Percentiles rank a stretch among this genome's conserved stretches.
These are phyloP conservation scores for Eupithecia subumbrata DNA, from an alignment of 2,888 invertebrate species.

Conservation along the genomic window DNA sequence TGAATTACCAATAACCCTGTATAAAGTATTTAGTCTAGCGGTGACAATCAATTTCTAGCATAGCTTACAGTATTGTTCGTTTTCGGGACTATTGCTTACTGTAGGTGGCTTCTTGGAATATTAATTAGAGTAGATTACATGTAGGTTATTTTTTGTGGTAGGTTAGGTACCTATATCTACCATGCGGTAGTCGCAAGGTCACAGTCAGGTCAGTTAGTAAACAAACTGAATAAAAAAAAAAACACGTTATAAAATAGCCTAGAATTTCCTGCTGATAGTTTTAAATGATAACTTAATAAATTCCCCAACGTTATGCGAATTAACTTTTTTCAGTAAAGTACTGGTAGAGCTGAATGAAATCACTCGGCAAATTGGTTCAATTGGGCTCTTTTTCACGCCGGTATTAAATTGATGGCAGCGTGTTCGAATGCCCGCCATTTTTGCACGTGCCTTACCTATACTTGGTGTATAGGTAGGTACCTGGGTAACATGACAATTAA, in stretches of 20 bases:
- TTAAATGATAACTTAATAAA: not conserved
- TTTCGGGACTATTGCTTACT: not conserved
- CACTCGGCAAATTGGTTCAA: slow-evolving; percentile 39
- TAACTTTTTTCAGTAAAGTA: slow-evolving; percentile 26
- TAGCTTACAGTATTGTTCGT: not conserved
- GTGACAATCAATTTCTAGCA: too few relatives aligned
- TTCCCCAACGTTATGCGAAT: not conserved
- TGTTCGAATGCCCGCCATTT: slow-evolving; percentile 27
- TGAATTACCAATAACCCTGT: too few relatives aligned
- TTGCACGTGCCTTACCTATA: slow-evolving; percentile 15
- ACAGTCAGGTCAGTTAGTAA: not conserved
- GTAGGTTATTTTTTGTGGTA: too few relatives aligned
- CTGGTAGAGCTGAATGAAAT: slow-evolving; percentile 37
- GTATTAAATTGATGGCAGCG: slow-evolving; percentile 40
- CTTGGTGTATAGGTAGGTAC: not conserved
- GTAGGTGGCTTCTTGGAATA: not conserved
- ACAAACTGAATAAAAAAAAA: not conserved
- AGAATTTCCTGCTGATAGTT: not conserved
- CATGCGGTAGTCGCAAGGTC: not conserved
- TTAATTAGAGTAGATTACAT: not conserved
- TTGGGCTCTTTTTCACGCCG: slow-evolving; percentile 41
- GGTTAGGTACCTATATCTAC: not conserved
- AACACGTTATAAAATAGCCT: not conserved
- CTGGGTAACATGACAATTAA: slow-evolving; percentile 10
- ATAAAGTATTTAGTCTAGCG: too few relatives aligned